These are phyloP conservation scores for Mus spicilegus DNA, from an alignment of 2,113 vertebrate species.

Conservation along the genomic window DNA sequence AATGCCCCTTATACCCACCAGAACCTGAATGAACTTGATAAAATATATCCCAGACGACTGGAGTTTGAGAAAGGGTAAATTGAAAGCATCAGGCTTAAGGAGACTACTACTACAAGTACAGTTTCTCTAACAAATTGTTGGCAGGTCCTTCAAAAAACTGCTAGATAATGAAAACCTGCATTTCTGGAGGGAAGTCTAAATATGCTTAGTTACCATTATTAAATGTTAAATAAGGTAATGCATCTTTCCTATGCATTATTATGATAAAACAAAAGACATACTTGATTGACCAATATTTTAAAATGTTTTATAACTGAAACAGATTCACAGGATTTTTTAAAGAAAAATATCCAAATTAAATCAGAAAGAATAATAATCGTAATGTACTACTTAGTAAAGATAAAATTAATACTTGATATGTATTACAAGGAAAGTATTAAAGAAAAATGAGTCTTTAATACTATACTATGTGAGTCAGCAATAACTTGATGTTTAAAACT, in stretches of 20 bases:
- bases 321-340: background rate
- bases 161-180: background rate
- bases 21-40: background rate
- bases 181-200: conserved; percentile 8
- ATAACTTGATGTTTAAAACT: conserved; percentile 36
- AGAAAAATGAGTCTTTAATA: conserved; percentile 38
- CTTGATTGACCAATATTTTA: background rate
- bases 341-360: conserved; percentile 44
- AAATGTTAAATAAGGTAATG: too few relatives aligned
- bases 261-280: conserved; percentile 17
- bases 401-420: conserved; percentile 58
- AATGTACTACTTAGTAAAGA: conserved; percentile 1
- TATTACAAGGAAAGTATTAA: conserved; percentile 46
- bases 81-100: background rate
- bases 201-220: conserved; percentile 48
- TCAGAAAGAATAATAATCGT: background rate
- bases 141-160: background rate
- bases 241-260: background rate
- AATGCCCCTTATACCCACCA: background rate
- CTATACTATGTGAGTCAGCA: conserved; percentile 5
- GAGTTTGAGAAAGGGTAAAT: conserved; percentile 8
- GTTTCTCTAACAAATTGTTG: background rate
- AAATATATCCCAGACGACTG: background rate
- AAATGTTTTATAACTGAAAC: conserved; percentile 41
- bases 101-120: background rate